These are phyloP conservation scores for Pseudochirops corinnae DNA, from an alignment of 2,797 vertebrate genomes.

Conservation along the genomic window DNA sequence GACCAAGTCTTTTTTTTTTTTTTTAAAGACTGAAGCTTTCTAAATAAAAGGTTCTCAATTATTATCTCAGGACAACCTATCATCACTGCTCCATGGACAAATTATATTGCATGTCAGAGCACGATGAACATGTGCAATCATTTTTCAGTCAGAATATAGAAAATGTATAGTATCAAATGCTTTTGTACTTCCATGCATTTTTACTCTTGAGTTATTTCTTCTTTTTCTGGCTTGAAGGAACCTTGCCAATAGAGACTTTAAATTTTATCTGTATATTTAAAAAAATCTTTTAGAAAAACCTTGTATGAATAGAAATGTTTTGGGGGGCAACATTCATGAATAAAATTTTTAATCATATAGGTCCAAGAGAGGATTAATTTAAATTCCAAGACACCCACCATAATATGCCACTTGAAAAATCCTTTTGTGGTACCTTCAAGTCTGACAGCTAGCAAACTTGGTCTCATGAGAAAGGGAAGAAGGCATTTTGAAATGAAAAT, in stretches of 20 bases:
- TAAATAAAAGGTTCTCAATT: conserved; percentile 81
- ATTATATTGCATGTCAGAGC: conserved; percentile 78
- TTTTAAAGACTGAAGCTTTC: conserved; percentile 78
- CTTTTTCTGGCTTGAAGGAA: conserved; percentile 62
- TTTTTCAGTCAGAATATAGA: conserved; percentile 81
- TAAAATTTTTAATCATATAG: conserved; percentile 27
- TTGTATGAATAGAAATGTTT: conserved; percentile 62
- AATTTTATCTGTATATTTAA: conserved; percentile 27
- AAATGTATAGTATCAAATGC: conserved; percentile 75
- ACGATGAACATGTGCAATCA: conserved; percentile 78
- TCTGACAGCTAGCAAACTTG: background rate
- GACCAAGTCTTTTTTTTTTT: conserved; percentile 43
- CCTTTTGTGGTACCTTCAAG: background rate
- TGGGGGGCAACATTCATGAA: conserved; percentile 35
- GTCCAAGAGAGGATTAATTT: background rate
- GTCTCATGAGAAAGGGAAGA: background rate
- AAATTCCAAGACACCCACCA: background rate
- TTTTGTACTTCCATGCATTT: conserved; percentile 50
- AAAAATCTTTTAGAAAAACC: conserved; percentile 56
- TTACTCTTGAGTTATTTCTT: background rate
- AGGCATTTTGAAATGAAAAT: background rate
- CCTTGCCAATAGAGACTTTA: background rate
- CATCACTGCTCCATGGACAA: conserved; percentile 78
- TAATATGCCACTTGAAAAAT: background rate
- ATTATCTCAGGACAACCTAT: conserved; percentile 81